Base-by-base conservation (phyloP, 2,113 vertebrate genomes). In the Lagopus leucura region DNA sequence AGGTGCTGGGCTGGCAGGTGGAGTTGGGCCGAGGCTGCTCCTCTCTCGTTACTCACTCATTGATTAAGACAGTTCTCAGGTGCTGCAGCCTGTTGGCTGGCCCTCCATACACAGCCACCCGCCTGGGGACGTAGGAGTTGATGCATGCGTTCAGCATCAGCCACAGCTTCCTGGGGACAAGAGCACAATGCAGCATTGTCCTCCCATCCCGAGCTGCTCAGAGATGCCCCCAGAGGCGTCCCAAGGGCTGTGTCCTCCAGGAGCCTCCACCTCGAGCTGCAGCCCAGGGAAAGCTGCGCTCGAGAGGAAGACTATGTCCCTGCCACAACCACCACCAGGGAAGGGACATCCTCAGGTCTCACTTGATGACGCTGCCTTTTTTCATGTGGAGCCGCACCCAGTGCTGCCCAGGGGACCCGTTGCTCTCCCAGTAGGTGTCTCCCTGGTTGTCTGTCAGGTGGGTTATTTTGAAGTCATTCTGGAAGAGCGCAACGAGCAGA, bases 311-410 rank as follows among this genome's bases (percentile, higher is more conserved):
- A n/a, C 1, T 15, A 18, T 70, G 4, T 86, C 58, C 58, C 43
- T 27, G 25, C 47, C 60, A 81, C 48, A 61, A 55, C 28, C 5
- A 6, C 10, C 2, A 10, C 63, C 45, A 24, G 34, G 42, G 19
- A 57, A 45, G 38, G 70, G 70, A 87, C 60, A 40, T 40, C 36
- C 78, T 0, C 1, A 82, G 80, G 54, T 86, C 98, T 98, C 97
- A 99, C 99, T 99, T 99, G 95, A 99, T 98, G 79, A 99, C 96
- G 22, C 98, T 96, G 94, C 98, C 98, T 96, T 98, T 99, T 98
- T 98, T 99, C 99, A 99, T 99, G 67, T 98, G 98, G 89, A 99
- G 98, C 47, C 99, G 99, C 93, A 99, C 98, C 99, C 99, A 99
- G 97, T 99, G 99, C 89, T 99, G 98, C 74, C 98, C 99, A 43